These are phyloP conservation scores for Schizothorax lantsangensis DNA, from an alignment of 2,797 vertebrate genomes.

Conservation along the genomic window DNA sequence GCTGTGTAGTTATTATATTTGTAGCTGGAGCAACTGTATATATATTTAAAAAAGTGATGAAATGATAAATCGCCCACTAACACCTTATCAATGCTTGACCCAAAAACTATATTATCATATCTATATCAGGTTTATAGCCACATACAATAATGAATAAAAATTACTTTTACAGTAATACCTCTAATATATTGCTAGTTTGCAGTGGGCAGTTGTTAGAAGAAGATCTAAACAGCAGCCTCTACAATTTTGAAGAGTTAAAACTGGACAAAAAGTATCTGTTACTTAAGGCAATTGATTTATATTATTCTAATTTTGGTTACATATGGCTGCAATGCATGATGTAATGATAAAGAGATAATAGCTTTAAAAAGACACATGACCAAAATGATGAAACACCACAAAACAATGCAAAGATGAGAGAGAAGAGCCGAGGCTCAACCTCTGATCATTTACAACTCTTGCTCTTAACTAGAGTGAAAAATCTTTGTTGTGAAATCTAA, in stretches of 20 bases:
- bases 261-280: too few relatives aligned
- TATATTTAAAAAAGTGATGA: too few relatives aligned
- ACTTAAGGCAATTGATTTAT: too few relatives aligned
- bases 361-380: not conserved
- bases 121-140: not conserved
- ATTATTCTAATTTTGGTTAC: too few relatives aligned
- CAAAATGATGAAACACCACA: not conserved
- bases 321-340: not conserved
- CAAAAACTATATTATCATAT: too few relatives aligned
- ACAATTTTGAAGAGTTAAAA: not conserved
- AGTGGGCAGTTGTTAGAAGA: too few relatives aligned
- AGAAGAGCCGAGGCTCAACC: not conserved
- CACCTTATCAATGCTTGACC: too few relatives aligned
- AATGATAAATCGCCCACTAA: not conserved
- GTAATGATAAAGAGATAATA: not conserved
- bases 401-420: not conserved
- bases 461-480: not conserved
- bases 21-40: not conserved
- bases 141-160: not conserved
- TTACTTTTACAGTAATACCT: not conserved
- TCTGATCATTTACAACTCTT: slow-evolving; percentile 5
- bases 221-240: not conserved
- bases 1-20: not conserved
- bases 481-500: not conserved
- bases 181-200: not conserved